These are phyloP conservation scores for Papilio dardanus DNA, from an alignment of 1,140 invertebrate genomes.

Conservation along the genomic window DNA sequence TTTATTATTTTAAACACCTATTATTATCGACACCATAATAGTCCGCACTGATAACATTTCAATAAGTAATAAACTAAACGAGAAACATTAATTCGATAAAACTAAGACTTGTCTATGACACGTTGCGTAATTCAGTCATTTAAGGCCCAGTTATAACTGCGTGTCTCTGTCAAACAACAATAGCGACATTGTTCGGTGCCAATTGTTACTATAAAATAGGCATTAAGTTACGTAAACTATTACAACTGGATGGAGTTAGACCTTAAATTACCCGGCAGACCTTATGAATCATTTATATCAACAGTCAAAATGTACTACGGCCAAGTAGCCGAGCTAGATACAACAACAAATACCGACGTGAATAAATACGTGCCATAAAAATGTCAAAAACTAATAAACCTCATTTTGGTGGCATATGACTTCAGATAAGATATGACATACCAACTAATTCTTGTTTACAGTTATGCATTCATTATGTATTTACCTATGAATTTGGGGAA, in stretches of 20 bases:
- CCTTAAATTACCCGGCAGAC: constrained; percentile 67
- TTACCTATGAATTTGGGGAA: constrained; percentile 57
- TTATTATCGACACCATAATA: constrained; percentile 11
- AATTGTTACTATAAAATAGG: constrained; percentile 74
- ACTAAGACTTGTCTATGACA: constrained; percentile 55
- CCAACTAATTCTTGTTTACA: constrained; percentile 53
- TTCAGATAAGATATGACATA: constrained; percentile 43
- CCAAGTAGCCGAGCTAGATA: neutral
- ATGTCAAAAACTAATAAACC: constrained; percentile 50
- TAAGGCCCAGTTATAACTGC: constrained; percentile 67
- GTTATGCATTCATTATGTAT: constrained; percentile 68
- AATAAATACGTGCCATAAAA: constrained; percentile 46
- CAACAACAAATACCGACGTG: constrained; percentile 29
- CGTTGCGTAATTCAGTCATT: constrained; percentile 67
- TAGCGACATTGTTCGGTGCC: constrained; percentile 71
- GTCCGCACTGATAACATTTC: constrained; percentile 29
- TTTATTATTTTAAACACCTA: constrained; percentile 28
- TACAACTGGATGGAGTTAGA: constrained; percentile 48
- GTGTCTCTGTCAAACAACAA: constrained; percentile 76
- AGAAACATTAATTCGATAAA: constrained; percentile 37
- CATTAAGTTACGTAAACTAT: constrained; percentile 76
- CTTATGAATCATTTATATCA: constrained; percentile 70
- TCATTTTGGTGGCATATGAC: constrained; percentile 42
- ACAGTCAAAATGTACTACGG: constrained; percentile 37
- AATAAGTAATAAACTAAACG: constrained; percentile 32